Conservation (phyloP, 1,140 invertebrate genomes). For the Drosophila elegans region DNA sequence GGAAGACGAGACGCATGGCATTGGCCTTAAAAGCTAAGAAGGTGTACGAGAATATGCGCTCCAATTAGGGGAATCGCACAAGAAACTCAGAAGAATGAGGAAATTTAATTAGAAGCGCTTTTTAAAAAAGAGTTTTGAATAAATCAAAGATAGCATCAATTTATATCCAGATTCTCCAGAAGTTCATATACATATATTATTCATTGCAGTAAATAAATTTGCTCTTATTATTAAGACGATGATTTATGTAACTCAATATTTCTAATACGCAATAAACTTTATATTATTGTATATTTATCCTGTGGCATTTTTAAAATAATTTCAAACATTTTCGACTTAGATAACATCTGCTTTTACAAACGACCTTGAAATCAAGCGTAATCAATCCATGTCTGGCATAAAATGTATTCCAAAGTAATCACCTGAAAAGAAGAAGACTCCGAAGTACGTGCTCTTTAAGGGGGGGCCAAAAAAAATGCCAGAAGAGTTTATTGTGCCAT, state of each 20-base stretch:
- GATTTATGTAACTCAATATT: too few relatives aligned
- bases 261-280: too few relatives aligned
- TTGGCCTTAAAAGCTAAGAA: constrained; percentile 29
- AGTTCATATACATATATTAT: too few relatives aligned
- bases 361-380: constrained; percentile 57
- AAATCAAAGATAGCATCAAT: constrained; percentile 14
- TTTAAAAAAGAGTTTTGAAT: neutral
- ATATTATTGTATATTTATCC: too few relatives aligned
- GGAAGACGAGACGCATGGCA: constrained; percentile 4
- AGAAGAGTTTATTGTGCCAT: constrained; percentile 81
- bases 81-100: constrained; percentile 11
- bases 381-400: constrained; percentile 15
- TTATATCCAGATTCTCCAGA: too few relatives aligned
- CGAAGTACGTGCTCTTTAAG: constrained; percentile 67
- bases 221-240: too few relatives aligned
- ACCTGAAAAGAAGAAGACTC: constrained; percentile 22
- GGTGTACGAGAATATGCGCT: constrained; percentile 15
- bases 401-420: constrained; percentile 48
- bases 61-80: constrained; percentile 31
- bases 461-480: constrained; percentile 54
- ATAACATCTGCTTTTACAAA: constrained; percentile 15
- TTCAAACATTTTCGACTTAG: neutral
- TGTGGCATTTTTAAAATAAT: too few relatives aligned
- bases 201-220: too few relatives aligned
- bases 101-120: constrained; percentile 28